Base-by-base conservation (phyloP, 2,113 vertebrate species). In the Tachysurus vachellii region DNA sequence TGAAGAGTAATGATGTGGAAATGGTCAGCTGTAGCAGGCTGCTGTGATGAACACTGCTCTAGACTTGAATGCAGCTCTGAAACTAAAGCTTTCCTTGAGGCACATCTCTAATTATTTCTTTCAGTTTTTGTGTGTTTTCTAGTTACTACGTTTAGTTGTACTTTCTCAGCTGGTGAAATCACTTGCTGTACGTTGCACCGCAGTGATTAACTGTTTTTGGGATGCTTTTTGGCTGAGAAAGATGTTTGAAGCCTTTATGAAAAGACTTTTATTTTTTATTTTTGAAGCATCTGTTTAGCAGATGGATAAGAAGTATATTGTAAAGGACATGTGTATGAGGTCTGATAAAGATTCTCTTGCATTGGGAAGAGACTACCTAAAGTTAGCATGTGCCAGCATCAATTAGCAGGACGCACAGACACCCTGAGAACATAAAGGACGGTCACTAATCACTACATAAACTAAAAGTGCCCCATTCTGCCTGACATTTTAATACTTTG, bases 401-500 rank as follows among this genome's bases (percentile, higher is more conserved):
- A 31, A 91, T 91, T 88, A 91, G 77, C n/a, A 44, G 85, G 83
- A 91, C 47, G 77, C 82, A 83, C 81, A n/a, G 87, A 88, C 85
- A 85, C 80, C 85, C 82, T 79, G 50, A 86, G 79, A 82, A 89
- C 82, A 53, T 87, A 91, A 89, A 88, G 87, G 90, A 88, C 85
- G 68, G 66, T 26, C 54, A 82, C 90, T 89, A 88, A 91, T 91
- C 85, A 91, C 77, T 84, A 83, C 85, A 88, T 91, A 88, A 89
- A 87, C 85, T 85, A 91, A 88, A 88, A 88, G 76, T 66, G 80
- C 85, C 88, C 83, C 88, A 91, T 91, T 89, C 79, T 73, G 64
- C 85, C 85, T 54, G 88, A 88, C 90, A 91, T 87, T 89, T 91
- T 89, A 88, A 91, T 88, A 87, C 85, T 88, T 88, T 88, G 87